Conservation (phyloP, 35 echinoderm and acorn worm genomes). For the Ophiothrix spiculata region DNA sequence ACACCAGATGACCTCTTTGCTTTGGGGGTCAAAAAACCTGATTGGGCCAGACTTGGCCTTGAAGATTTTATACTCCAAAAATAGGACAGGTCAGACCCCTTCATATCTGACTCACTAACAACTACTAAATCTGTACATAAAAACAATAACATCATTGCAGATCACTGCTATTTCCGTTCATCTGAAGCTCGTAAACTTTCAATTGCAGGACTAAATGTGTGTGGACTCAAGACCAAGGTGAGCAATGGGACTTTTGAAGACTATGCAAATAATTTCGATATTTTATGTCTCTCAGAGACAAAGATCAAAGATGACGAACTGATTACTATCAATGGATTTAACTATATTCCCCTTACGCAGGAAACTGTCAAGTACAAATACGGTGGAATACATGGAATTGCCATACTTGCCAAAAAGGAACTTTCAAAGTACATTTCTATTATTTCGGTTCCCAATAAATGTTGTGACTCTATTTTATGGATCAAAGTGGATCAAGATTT, state of each 20-base stretch:
- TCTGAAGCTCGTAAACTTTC: not conserved
- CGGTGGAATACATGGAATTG: not conserved
- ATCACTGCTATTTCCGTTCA: not conserved
- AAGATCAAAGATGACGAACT: not conserved
- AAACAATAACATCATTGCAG: not conserved
- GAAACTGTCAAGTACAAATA: not conserved
- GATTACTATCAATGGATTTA: conserved; percentile 7
- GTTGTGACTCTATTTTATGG: conserved; percentile 22
- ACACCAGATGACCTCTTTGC: not conserved
- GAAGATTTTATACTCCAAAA: not conserved
- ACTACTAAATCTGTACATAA: not conserved
- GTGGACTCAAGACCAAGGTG: not conserved
- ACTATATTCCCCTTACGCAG: not conserved
- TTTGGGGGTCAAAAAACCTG: not conserved
- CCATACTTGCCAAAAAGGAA: conserved; percentile 5
- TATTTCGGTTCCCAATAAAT: not conserved
- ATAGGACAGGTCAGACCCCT: not conserved
- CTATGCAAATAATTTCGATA: not conserved
- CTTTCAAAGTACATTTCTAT: not conserved
- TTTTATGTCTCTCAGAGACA: conserved; percentile 7
- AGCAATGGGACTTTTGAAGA: not conserved
- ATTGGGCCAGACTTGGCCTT: not conserved
- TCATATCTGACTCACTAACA: not conserved
- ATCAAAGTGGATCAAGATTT: conserved; percentile 11
- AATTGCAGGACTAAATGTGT: not conserved